These are phyloP conservation scores for Geopemphigus sp. DNA, from an alignment of 1,140 invertebrate species.

Conservation along the genomic window DNA sequence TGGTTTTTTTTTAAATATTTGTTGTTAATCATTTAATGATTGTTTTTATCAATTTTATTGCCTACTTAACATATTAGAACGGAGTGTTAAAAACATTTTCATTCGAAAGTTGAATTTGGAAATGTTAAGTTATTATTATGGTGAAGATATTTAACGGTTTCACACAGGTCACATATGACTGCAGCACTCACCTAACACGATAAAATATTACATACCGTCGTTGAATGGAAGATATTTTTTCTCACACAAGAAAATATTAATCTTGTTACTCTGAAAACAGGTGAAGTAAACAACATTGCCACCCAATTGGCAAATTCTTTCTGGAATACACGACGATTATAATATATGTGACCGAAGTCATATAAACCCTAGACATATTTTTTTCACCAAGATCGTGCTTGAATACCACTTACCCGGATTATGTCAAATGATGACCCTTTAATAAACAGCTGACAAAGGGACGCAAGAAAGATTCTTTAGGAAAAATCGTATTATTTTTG, in stretches of 20 bases:
- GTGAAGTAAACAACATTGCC: constrained; percentile 16
- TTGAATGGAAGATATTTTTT: not conserved
- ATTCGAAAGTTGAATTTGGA: constrained; percentile 1
- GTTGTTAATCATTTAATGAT: too few species aligned
- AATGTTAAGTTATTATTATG: not conserved
- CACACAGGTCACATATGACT: not conserved
- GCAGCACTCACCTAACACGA: not conserved
- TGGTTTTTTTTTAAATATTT: too few species aligned
- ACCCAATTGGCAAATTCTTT: constrained; percentile 47
- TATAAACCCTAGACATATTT: constrained; percentile 14
- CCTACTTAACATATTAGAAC: too few species aligned
- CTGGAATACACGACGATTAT: not conserved
- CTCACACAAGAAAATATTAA: constrained; percentile 10
- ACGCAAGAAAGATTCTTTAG: not conserved
- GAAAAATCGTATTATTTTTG: constrained; percentile 39
- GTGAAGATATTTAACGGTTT: constrained; percentile 5
- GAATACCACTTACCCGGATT: constrained; percentile 33
- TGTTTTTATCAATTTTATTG: too few species aligned
- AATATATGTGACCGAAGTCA: not conserved
- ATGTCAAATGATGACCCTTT: constrained; percentile 6
- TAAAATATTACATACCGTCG: not conserved
- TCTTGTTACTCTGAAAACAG: constrained; percentile 1
- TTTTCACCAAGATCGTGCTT: constrained; percentile 33
- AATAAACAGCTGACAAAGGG: constrained; percentile 16
- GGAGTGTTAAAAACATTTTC: not conserved